Percentiles rank a stretch among this genome's conserved stretches.
phyloP scores from a whole-genome alignment of 2,888 invertebrate species.

The Aspidiotus rigidus region DNA sequence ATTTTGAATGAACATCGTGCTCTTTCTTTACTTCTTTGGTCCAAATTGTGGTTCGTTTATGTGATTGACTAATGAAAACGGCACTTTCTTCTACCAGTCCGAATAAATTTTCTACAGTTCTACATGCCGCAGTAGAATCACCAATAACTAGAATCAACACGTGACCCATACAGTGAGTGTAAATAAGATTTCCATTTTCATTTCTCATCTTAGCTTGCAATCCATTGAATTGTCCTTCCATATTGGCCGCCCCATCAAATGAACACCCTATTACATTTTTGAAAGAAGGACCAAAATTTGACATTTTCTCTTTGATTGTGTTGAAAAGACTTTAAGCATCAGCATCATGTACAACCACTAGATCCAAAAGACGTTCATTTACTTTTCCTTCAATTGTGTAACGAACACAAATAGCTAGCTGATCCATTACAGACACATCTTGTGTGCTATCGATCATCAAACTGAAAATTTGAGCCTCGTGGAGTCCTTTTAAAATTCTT shows the following conservation, averaged over 20 bases:
- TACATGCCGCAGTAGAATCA: constrained; percentile 2
- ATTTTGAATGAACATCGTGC: not conserved
- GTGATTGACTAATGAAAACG: not conserved
- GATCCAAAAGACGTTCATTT: constrained; percentile 31
- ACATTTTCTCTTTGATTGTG: constrained; percentile 28
- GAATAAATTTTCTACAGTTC: not conserved
- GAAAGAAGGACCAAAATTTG: constrained; percentile 28
- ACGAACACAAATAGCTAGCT: constrained; percentile 34
- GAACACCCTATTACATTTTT: constrained; percentile 32
- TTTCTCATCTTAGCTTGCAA: constrained; percentile 11
- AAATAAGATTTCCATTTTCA: not conserved
- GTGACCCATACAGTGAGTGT: constrained; percentile 2
- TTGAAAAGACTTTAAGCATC: constrained; percentile 30
- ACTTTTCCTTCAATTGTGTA: constrained; percentile 27
- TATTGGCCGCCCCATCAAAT: constrained; percentile 34
- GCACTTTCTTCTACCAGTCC: not conserved
- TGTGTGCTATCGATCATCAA: constrained; percentile 34
- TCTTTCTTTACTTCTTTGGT: constrained; percentile 3
- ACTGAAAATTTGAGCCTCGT: constrained; percentile 27
- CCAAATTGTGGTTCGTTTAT: constrained; percentile 3
- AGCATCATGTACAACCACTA: constrained; percentile 28
- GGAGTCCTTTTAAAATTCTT: constrained; percentile 31
- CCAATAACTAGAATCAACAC: not conserved
- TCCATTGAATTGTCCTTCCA: constrained; percentile 27
- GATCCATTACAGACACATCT: constrained; percentile 34